Base-by-base conservation (phyloP, 2,113 vertebrate genomes). In the Nicator chloris region DNA sequence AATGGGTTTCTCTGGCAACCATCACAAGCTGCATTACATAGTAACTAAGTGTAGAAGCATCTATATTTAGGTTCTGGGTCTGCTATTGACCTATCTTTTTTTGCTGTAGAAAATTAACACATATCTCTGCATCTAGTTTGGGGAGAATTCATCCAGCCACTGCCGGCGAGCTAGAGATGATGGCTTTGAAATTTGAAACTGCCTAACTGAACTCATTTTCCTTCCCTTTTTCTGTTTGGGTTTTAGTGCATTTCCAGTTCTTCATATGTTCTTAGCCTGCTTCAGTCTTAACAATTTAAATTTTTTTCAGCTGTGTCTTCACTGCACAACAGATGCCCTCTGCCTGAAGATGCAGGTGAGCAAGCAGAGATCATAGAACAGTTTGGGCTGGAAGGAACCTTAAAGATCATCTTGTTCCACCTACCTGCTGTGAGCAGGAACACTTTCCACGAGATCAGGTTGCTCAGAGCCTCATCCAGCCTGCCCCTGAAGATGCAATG, bases 1-100 rank as follows among this genome's bases (percentile, higher is more conserved):
- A 96, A 93, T 86, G 76, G 82, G 95, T 97, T 97, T 97, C 97
- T 97, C 86, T 93, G 96, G 97, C 96, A 97, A 97, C 97, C 95
- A 96, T 92, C 94, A 88, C 84, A 95, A 95, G 92, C 83, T 86
- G 86, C 88, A 89, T 90, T 90, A 88, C 96, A 96, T 44, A 92
- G 94, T 93, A 96, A 82, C 97, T 90, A 80, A 94, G 90, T 82
- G 91, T 91, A 93, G 92, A 97, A 93, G 79, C 76, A 90, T 88
- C 92, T 97, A 97, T 96, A 96, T 97, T 95, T 97, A 95, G 93
- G 39, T 82, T 86, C 82, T 54, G 73, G 86, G 53, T 88, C 88
- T 93, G 90, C 72, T 85, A 40, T 76, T 92, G 82, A 94, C 87
- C 82, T 72, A 21, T 94, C 83, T 93, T 86, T 93, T 93, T 64